Evolutionary conservation across 2,888 invertebrate species (phyloP), one percentile per base, ranked within the genome.

Genomic region (Geophilus truncorum): DNA sequence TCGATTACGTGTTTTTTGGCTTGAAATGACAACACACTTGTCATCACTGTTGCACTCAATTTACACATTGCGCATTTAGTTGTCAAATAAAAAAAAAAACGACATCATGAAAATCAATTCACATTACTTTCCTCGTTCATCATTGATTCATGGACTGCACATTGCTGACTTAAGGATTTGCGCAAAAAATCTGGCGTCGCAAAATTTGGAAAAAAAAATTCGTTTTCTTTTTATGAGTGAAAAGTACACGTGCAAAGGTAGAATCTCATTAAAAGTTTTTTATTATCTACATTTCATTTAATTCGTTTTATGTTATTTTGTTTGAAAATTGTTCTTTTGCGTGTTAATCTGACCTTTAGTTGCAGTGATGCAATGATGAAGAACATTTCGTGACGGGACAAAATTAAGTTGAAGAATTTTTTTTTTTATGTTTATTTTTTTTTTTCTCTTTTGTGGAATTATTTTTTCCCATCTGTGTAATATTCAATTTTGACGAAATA

Each of bases 261-360:
- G n/a, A n/a, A n/a, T n/a, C 70, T 70, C 28, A 28, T 70, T 70
- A 70, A 70, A 70, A 70, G 28, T 28, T 70, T 70, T 70, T 70
- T 70, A 25, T 57, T 12, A 45, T 18, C 18, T 18, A 18, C 18
- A 18, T 45, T 45, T 5, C 10, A 9, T 40, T 0, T 51, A 51
- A 7, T n/a, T 51, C 18, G 15, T 51, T 51, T 18, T 51, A 25
- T 28, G n/a, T 25, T 4, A 28, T 70, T 70, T 70, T 70, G 70
- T 28, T 62, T 70, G 70, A 70, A 62, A 70, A 70, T 70, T 25
- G 70, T 70, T 28, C 12, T 70, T 23, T 6, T 62, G 62, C 62
- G 62, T 62, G 62, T 62, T 62, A 23, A 21, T 62, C 6, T 70
- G 70, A 25, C 70, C 70, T 28, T 28, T 70, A 70, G 21, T n/a